A percentile compares a stretch with the other conserved stretches of the same genome.
Evolutionary conservation across 2,113 vertebrate genomes (phyloP).

Genomic region (Probosciger aterrimus): DNA sequence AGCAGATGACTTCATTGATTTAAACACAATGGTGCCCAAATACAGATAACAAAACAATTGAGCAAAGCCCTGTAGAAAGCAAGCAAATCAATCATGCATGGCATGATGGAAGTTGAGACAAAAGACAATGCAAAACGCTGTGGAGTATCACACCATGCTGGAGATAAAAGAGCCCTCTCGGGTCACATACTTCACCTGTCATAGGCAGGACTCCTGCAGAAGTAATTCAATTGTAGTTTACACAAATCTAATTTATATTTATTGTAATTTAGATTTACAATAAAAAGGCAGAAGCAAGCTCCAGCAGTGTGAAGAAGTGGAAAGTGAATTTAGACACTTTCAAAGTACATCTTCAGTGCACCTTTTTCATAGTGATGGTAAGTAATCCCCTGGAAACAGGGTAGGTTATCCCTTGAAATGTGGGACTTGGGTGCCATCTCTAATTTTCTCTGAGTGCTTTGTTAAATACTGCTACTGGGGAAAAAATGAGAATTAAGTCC

Average conservation of each 20-base stretch:
- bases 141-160: not conserved
- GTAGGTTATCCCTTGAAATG: not conserved
- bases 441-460: not conserved
- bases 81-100: not conserved
- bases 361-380: not conserved
- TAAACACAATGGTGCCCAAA: not conserved
- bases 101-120: not conserved
- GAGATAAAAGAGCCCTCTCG: not conserved
- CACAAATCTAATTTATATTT: not conserved
- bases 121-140: rapidly evolving
- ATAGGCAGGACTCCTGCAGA: not conserved
- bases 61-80: not conserved
- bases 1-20: not conserved
- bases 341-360: not conserved
- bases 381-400: not conserved
- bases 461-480: not conserved
- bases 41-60: not conserved
- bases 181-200: not conserved
- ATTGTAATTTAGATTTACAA: not conserved
- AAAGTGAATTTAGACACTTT: rapidly evolving
- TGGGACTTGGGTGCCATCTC: not conserved
- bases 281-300: not conserved
- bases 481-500: not conserved
- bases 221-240: not conserved
- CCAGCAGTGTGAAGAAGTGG: rapidly evolving